Percentiles rank a stretch among this genome's conserved stretches.
phyloP scores from a whole-genome alignment of 2,888 invertebrate species.

The Cylindroiulus punctatus region DNA sequence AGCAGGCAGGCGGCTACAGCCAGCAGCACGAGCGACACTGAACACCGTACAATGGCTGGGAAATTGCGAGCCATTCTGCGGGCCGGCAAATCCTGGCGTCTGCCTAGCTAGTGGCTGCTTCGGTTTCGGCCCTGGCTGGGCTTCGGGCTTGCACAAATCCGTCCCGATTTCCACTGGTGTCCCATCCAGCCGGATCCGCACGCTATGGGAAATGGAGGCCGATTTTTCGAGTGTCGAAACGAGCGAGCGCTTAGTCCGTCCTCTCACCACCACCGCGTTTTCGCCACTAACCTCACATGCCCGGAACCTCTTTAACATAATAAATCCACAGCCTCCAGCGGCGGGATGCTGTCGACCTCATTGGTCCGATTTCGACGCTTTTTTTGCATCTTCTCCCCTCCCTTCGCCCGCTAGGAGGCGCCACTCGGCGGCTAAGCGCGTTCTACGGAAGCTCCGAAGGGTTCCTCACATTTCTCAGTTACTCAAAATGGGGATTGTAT shows the following conservation, averaged over 20 bases:
- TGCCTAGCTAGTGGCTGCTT: not conserved
- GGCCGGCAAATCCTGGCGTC: not conserved
- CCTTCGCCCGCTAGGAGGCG: too few relatives aligned
- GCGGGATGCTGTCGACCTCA: not conserved
- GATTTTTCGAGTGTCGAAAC: not conserved
- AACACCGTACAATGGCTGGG: slow-evolving; percentile 1
- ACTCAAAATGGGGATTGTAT: too few relatives aligned
- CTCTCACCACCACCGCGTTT: not conserved
- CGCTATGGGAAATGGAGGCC: not conserved
- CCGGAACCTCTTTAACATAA: slow-evolving; percentile 10
- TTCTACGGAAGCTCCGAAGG: too few relatives aligned
- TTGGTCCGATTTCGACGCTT: not conserved
- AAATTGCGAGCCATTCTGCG: not conserved
- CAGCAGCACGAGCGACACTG: not conserved
- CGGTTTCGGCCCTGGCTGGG: too few relatives aligned
- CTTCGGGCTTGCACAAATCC: not conserved
- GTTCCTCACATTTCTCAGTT: too few relatives aligned
- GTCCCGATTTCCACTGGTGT: slow-evolving; percentile 10
- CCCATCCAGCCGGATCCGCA: not conserved
- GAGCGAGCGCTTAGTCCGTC: not conserved
- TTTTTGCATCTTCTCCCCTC: not conserved
- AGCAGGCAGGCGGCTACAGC: not conserved
- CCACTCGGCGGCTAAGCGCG: too few relatives aligned
- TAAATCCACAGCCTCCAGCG: slow-evolving; percentile 8
- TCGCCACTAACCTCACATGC: not conserved